Conservation (phyloP, 2,888 invertebrate species). For the Steinernema carpocapsae region DNA sequence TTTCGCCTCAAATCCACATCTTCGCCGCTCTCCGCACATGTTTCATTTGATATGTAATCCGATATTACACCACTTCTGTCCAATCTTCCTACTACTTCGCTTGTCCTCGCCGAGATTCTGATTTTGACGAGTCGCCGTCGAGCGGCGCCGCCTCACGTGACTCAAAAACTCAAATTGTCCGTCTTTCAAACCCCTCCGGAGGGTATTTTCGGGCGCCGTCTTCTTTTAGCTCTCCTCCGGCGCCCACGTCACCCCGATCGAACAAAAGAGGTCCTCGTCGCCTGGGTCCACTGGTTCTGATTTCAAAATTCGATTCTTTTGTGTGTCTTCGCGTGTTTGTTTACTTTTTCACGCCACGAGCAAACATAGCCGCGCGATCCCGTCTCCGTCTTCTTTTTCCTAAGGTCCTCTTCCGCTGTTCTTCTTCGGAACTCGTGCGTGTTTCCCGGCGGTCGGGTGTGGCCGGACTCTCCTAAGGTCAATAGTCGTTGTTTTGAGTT, state of each 20-base stretch:
- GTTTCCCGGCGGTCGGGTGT: too few species aligned
- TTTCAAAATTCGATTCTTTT: slow-evolving; percentile 24
- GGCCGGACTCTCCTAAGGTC: too few species aligned
- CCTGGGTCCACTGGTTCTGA: not conserved
- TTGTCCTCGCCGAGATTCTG: not conserved
- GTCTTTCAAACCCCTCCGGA: not conserved
- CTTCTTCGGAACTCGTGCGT: too few species aligned
- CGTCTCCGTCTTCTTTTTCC: not conserved
- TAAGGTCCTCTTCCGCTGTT: not conserved
- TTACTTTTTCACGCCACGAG: slow-evolving; percentile 25
- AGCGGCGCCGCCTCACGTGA: not conserved
- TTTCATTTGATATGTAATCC: slow-evolving; percentile 20
- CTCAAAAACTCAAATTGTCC: not conserved
- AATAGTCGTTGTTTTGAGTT: too few species aligned
- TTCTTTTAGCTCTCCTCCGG: not conserved
- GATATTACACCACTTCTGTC: slow-evolving; percentile 26
- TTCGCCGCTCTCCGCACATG: not conserved
- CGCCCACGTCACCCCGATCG: not conserved
- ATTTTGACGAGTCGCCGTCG: slow-evolving; percentile 2
- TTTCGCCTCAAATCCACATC: not conserved
- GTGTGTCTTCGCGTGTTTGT: slow-evolving; percentile 19
- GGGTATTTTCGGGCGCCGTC: not conserved
- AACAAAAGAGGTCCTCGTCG: not conserved
- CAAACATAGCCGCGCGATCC: not conserved
- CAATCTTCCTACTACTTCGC: too few species aligned